phyloP scores from a whole-genome alignment of 37 sponge, comb jelly and placozoan genomes.

The Mnemiopsis leidyi region DNA sequence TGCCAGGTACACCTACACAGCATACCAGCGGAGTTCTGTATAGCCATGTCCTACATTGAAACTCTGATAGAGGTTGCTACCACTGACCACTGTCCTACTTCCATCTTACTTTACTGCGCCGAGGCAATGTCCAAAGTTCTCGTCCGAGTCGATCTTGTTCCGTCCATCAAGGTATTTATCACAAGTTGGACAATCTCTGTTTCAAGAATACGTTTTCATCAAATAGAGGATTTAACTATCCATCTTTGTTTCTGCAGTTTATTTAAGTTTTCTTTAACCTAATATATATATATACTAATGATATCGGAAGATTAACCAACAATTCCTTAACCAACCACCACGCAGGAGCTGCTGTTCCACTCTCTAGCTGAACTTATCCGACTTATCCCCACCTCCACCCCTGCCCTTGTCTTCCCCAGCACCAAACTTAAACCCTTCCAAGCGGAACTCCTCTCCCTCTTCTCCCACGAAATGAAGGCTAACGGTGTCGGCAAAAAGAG shows the following conservation, averaged over 20 bases:
- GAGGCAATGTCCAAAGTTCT: conserved; percentile 43
- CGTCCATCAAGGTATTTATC: conserved; percentile 19
- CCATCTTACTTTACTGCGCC: conserved; percentile 31
- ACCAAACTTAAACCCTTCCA: conserved; percentile 61
- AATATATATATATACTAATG: too few species aligned
- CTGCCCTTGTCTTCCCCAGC: conserved; percentile 32
- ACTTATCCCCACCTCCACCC: conserved; percentile 65
- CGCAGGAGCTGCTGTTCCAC: conserved; percentile 73
- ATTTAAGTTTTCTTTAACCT: too few species aligned
- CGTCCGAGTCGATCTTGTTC: conserved; percentile 19
- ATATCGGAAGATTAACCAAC: too few species aligned
- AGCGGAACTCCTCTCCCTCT: conserved; percentile 15
- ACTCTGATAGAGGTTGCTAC: conserved; percentile 12
- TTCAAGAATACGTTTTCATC: too few species aligned
- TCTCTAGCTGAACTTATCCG: conserved; percentile 69
- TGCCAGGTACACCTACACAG: conserved; percentile 68
- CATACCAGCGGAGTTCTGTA: conserved; percentile 75
- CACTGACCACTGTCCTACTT: background rate
- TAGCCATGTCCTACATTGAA: conserved; percentile 74
- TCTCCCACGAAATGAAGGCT: conserved; percentile 38
- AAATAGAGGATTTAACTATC: too few species aligned
- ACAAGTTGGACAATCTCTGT: background rate
- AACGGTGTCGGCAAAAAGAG: conserved; percentile 13
- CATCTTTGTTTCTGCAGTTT: too few species aligned
- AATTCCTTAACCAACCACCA: too few species aligned